phyloP scores from a whole-genome alignment of 2,797 vertebrate species.

The Podargus strigoides region DNA sequence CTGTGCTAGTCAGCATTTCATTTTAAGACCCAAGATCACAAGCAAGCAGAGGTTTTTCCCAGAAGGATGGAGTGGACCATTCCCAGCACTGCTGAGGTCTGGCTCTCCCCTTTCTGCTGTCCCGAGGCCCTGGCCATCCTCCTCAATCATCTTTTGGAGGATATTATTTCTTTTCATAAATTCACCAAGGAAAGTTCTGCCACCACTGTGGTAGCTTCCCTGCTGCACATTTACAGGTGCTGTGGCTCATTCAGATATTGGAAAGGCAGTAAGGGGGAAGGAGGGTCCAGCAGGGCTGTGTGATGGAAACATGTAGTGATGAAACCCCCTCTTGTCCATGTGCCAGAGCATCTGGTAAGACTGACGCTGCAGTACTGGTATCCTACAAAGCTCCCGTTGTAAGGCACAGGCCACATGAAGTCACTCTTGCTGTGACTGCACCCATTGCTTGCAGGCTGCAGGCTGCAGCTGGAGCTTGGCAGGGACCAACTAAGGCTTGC shows the following conservation, averaged over 20 bases:
- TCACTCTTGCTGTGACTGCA: background rate
- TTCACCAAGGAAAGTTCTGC: background rate
- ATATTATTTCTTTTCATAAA: background rate
- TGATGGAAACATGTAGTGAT: background rate
- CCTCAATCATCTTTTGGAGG: background rate
- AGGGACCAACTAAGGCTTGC: background rate
- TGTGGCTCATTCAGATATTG: background rate
- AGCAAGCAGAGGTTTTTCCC: background rate
- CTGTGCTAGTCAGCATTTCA: slow-evolving; percentile 22
- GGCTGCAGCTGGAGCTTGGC: background rate
- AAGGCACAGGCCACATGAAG: background rate
- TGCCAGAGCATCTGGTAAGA: background rate
- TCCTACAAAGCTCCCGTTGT: rapidly evolving
- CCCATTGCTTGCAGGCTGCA: background rate
- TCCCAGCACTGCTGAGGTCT: background rate
- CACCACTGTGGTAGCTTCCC: background rate
- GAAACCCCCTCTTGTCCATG: background rate
- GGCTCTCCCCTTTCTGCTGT: background rate
- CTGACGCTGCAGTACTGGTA: rapidly evolving
- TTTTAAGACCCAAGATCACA: slow-evolving; percentile 15
- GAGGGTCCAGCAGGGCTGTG: background rate
- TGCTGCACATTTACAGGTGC: background rate
- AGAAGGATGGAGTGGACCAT: background rate
- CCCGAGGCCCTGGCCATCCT: background rate
- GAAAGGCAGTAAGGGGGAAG: background rate